Conservation (phyloP, 2,113 vertebrate species). For the Gracilinanus agilis region DNA sequence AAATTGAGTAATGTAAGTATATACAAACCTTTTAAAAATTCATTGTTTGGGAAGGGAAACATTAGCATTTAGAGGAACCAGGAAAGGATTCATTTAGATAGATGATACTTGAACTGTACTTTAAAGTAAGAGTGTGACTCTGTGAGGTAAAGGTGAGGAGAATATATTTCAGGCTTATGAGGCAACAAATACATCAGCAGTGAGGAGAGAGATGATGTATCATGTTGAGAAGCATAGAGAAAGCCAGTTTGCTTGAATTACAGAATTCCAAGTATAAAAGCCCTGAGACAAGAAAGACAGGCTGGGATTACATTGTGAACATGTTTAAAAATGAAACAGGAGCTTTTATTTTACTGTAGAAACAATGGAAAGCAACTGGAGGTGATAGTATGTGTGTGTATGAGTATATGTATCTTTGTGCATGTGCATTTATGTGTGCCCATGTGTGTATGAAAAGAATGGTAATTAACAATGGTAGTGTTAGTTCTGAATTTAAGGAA, state of each 20-base stretch:
- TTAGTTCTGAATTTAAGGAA: not conserved
- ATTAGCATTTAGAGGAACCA: not conserved
- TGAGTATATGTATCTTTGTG: no score
- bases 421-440: no score
- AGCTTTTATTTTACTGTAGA: no score
- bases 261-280: no score
- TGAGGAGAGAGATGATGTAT: not conserved
- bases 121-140: not conserved
- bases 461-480: no score
- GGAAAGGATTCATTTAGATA: not conserved
- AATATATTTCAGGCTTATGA: not conserved
- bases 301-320: not conserved
- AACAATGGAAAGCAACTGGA: no score
- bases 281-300: not conserved
- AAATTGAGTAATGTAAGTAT: not conserved
- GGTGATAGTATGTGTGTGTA: no score
- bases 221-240: not conserved
- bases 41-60: not conserved
- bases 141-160: not conserved
- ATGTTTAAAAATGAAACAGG: not conserved
- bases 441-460: no score
- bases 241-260: not conserved
- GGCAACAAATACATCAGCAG: not conserved
- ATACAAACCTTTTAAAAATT: not conserved
- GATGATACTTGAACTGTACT: not conserved